Base-by-base conservation (phyloP, 2,113 vertebrate species). In the Setophaga kirtlandii region DNA sequence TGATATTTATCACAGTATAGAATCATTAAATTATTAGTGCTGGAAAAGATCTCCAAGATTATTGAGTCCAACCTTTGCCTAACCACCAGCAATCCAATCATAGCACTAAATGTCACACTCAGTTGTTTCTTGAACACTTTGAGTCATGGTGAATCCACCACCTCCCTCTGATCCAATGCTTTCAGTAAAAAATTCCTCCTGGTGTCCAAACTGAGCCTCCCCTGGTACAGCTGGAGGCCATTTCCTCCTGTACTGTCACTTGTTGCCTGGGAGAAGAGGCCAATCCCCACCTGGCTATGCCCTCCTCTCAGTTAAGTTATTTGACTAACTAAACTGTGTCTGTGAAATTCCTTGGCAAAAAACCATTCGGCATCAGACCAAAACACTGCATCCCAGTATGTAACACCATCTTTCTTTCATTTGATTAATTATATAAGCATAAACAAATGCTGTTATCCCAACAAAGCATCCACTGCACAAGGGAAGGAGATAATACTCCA, bases 361-460 rank as follows among this genome's bases (percentile, higher is more conserved):
- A 5, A 55, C 2, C 21, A 68, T 22, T 73, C 47, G 4, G 4
- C 59, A 59, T 69, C 39, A 73, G 33, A 58, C 23, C 15, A 73
- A 83, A 93, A 53, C 4, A 15, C 13, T 86, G 18, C 17, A 83
- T 64, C 17, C 27, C 53, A 80, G 28, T 37, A 67, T 2, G 11
- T 11, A 44, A 60, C 9, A 58, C 3, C 11, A 92, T 6, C 15
- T 80, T 94, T 73, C 20, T 76, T 83, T 67, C 33, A 60, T 28
- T 42, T 62, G n/a, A 28, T 88, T 77, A 89, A 89, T 81, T 80
- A 59, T 12, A 47, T 23, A 92, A 63, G 14, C 55, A 81, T 42
- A 78, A 92, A 46, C 19, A 82, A 87, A 47, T 17, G 11, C 4
- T 83, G 24, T 31, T 71, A 47, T 37, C 58, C 44, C 44, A 60